A percentile compares a stretch with the other conserved stretches of the same genome.
These are phyloP conservation scores for Chlorodrepanis virens DNA, from an alignment of 2,113 vertebrate genomes.

Conservation along the genomic window DNA sequence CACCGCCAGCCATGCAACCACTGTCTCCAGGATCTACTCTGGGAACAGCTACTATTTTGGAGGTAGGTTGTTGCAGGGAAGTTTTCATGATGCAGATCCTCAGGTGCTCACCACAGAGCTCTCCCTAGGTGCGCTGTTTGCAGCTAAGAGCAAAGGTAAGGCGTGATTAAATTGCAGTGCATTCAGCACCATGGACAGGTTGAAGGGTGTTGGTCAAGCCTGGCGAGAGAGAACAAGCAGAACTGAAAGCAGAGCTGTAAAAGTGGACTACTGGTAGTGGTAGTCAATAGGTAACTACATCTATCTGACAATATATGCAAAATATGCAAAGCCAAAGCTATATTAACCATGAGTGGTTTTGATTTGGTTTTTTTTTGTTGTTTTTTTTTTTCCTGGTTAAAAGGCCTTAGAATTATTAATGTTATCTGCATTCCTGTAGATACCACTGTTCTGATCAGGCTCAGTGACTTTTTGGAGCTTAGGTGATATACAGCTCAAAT, in stretches of 20 bases:
- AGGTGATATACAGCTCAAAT: not conserved
- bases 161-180: not conserved
- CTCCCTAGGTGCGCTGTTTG: not conserved
- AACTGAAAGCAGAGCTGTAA: not conserved
- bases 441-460: not conserved
- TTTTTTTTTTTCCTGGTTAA: not conserved
- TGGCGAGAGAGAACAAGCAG: not conserved
- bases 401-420: not conserved
- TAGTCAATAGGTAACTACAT: not conserved
- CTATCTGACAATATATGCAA: not conserved
- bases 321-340: not conserved
- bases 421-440: not conserved
- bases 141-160: not conserved
- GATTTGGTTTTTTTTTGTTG: not conserved
- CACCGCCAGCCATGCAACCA: slow-evolving; percentile 77
- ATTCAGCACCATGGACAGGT: not conserved
- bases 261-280: not conserved
- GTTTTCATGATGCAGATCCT: not conserved
- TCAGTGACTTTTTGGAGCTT: not conserved
- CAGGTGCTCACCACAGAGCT: not conserved
- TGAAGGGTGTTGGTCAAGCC: not conserved
- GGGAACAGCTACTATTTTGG: slow-evolving; percentile 88
- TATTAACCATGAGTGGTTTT: not conserved
- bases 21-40: slow-evolving; percentile 75
- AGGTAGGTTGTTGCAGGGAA: slow-evolving; percentile 72